Base-by-base conservation (phyloP, 2,113 vertebrate genomes). In the Chaetodon trifascialis region DNA sequence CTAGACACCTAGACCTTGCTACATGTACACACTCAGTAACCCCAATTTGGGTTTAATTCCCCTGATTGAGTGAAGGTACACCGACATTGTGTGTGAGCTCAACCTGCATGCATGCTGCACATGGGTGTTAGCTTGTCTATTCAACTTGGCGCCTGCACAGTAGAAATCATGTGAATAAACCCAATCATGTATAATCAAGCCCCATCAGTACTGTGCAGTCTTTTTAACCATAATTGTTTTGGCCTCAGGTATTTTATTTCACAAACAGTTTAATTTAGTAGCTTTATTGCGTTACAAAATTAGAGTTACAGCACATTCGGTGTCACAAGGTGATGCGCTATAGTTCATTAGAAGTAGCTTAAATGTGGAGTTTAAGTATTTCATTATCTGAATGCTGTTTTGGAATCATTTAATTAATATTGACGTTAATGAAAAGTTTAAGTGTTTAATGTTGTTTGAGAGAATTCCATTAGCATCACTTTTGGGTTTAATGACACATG, bases 351-450 rank as follows among this genome's bases (percentile, higher is more conserved):
- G 54, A 58, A 21, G 44, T 56, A 25, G 15, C 60, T 79, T 51
- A 15, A 71, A 55, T 62, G 51, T 63, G 34, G 23, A 40, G 16
- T 78, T 54, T 64, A 68, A 56, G 64, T 62, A 40, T 82, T 46
- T 76, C 40, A 69, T 82, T 49, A 76, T 78, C 51, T 58, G 23
- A 80, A 70, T 38, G 58, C 30, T 76, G 3, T 64, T 75, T 54
- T 51, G 8, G 30, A 73, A 15, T 47, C 46, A 67, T 79, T 71
- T 72, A 56, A 85, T 82, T 77, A 68, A 76, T 73, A 86, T 54
- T 11, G 42, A 38, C 67, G 71, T 77, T 30, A 68, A 56, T 62
- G 2, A 40, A 81, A 86, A 30, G 38, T 64, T 83, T 80, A 14
- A 38, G 25, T 56, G 40, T 81, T 78, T 36, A 59, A 71, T 73